These are phyloP conservation scores for Hirudinaria manillensis DNA, from an alignment of 2,888 invertebrate species.

Conservation along the genomic window DNA sequence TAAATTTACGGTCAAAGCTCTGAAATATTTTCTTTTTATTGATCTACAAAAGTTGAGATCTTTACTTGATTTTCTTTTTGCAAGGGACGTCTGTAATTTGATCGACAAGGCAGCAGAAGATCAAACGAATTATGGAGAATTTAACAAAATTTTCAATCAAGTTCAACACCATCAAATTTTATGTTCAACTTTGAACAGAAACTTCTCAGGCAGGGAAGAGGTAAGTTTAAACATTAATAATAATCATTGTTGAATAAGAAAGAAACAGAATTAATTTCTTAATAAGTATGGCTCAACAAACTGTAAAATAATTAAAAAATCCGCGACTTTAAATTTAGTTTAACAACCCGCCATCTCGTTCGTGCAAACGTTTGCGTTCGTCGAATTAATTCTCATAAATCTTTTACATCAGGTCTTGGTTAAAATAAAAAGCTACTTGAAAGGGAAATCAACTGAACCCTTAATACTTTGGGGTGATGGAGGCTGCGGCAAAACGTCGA, in stretches of 20 bases:
- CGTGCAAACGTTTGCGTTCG: too few species aligned
- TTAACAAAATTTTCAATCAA: constrained; percentile 47
- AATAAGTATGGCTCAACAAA: constrained; percentile 35
- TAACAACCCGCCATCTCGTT: too few species aligned
- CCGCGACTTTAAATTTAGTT: too few species aligned
- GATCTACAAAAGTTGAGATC: too few species aligned
- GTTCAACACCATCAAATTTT: constrained; percentile 76
- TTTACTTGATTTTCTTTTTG: background rate
- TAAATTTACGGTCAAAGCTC: too few species aligned
- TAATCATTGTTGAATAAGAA: background rate
- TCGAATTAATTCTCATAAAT: constrained; percentile 12
- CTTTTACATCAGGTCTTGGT: constrained; percentile 33
- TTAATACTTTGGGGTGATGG: constrained; percentile 87
- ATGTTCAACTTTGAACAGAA: constrained; percentile 75
- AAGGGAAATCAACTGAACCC: constrained; percentile 72
- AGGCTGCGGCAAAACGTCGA: constrained; percentile 94
- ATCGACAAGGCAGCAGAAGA: constrained; percentile 90
- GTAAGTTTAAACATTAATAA: constrained; percentile 24
- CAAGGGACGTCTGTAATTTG: constrained; percentile 70
- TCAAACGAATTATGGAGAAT: constrained; percentile 60
- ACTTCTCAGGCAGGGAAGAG: constrained; percentile 38
- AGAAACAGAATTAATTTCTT: background rate
- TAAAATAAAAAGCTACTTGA: constrained; percentile 46
- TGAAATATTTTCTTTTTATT: too few species aligned
- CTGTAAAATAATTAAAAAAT: background rate